Evolutionary conservation across 2,797 vertebrate genomes (phyloP).

Genomic region (Discoglossus pictus): DNA sequence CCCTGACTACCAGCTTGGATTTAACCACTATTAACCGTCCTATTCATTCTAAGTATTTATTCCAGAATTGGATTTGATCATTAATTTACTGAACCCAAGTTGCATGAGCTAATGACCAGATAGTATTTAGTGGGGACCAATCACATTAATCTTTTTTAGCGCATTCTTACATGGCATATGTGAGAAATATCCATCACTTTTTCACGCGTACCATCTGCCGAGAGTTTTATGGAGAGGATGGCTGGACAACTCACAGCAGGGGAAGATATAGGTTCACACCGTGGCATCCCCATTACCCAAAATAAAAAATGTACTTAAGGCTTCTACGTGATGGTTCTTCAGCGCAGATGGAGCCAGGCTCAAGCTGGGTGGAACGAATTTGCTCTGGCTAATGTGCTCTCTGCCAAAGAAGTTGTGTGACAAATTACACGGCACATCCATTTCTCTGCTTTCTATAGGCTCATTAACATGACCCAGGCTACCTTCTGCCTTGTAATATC

Average conservation of each 20-base stretch:
- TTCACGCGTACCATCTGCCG: slow-evolving; percentile 38
- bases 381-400: slow-evolving; percentile 38
- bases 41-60: neutral
- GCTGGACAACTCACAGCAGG: slow-evolving; percentile 36
- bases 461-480: slow-evolving; percentile 14
- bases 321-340: slow-evolving; percentile 32
- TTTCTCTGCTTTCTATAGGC: slow-evolving; percentile 15
- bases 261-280: slow-evolving; percentile 18
- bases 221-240: slow-evolving; percentile 25
- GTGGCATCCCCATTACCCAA: slow-evolving; percentile 35
- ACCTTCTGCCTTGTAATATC: no score
- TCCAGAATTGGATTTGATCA: neutral
- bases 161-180: slow-evolving; percentile 12
- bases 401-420: slow-evolving; percentile 27
- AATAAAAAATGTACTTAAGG: slow-evolving; percentile 25
- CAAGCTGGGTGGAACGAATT: slow-evolving; percentile 42
- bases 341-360: slow-evolving; percentile 37
- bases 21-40: slow-evolving; percentile 6
- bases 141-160: slow-evolving; percentile 4
- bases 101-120: slow-evolving; percentile 26
- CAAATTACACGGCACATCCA: slow-evolving; percentile 24
- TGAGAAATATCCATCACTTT: slow-evolving; percentile 11
- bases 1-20: slow-evolving; percentile 20
- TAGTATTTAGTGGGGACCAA: neutral
- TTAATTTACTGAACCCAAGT: slow-evolving; percentile 7